Evolutionary conservation across 2,888 invertebrate species (phyloP), one percentile per base, ranked within the genome.

Genomic region (Orchesella flavescens): DNA sequence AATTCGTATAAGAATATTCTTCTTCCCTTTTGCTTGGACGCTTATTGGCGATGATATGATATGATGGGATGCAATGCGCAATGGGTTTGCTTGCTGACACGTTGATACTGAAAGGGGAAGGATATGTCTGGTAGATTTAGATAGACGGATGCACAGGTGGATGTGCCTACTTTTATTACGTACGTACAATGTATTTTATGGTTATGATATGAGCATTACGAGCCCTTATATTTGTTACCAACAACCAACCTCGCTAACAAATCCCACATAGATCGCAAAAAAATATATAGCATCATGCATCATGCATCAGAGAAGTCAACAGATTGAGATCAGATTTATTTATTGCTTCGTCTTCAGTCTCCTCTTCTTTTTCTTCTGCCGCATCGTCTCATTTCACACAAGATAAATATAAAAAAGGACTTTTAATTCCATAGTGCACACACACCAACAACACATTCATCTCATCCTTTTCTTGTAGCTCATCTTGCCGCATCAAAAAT

Each of bases 271-370:
- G 4, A 46, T 49, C 4, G 15, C 23, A 68, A 43, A 66, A 68
- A 24, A 21, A 69, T 53, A 55, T 71, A n/a, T n/a, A n/a, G n/a
- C n/a, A n/a, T n/a, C n/a, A n/a, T n/a, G 73, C 73, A 59, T 23
- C 53, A 74, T 74, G 74, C 74, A 66, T 76, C 66, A 76, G 34
- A 34, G 66, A 24, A 76, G 55, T 43, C 73, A 78, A 73, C 72
- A 79, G 78, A 83, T 85, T 85, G 83, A 75, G 83, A 85, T 85
- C 82, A 75, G 72, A 75, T 82, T 83, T 83, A 85, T 85, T 83
- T 85, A 85, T 85, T 83, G 76, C 71, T 74, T 79, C 61, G 53
- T 69, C 13, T 63, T 44, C 43, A 19, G 59, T 57, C 63, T 53
- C 24, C 19, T 49, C 4, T 57, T 57, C 19, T 57, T 2, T 73